Base-by-base conservation (phyloP, 2,113 vertebrate species). In the Chlorodrepanis virens region DNA sequence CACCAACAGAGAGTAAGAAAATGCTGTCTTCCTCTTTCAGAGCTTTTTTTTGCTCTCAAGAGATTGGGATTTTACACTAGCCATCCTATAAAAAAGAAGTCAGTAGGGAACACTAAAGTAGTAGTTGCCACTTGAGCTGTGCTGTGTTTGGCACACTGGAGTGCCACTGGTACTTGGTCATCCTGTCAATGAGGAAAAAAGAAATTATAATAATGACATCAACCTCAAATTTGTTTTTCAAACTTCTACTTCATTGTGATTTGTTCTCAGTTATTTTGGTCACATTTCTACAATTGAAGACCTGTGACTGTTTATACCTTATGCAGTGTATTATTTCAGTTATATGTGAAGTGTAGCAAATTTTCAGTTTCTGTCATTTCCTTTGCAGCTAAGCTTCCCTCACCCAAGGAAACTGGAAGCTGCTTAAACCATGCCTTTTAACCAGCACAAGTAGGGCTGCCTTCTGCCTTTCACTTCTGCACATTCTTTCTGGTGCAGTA, bases 191-290 rank as follows among this genome's bases (percentile, higher is more conserved):
- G 60, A 50, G 67, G 47, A 22, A 63, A 83, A 27, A 63, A 83
- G 59, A 33, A 28, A 23, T 8, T 22, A 1, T 16, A 40, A 24
- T 59, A 52, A 52, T 0, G 0, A 25, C 24, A 52, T 6, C 14
- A 57, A 10, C 12, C 42, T 72, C 10, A 35, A 61, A 42, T 59
- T 67, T 74, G 12, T 28, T 87, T 90, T 64, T 71, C 22, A 68
- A 19, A n/a, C 33, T 52, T 72, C 11, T 31, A 17, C 53, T 83
- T 84, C 33, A 17, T 5, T 39, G 21, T 68, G 27, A 37, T n/a
- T 63, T n/a, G 22, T 45, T 52, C 64, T 91, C 20, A n/a, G 44
- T 76, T 78, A 18, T 31, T 83, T 49, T 79, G 56, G 57, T 86
- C 33, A n/a, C 1, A 22, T 79, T 29, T 50, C 18, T 95, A 24